Evolutionary conservation across 2,888 invertebrate genomes (phyloP).

Genomic region (Ichneumoninae sp.): DNA sequence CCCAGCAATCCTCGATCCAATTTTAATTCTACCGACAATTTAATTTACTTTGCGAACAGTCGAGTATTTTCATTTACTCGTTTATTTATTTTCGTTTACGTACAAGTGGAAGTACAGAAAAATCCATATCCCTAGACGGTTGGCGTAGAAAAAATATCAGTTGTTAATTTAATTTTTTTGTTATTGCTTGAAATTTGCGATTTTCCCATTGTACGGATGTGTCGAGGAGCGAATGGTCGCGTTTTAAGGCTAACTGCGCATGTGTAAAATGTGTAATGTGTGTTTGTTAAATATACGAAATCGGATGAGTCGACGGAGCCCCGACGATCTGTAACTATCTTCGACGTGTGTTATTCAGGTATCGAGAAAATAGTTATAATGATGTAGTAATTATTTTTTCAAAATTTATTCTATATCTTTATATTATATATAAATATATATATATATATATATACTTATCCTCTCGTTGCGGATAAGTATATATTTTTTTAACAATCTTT

Average conservation of each 20-base stretch:
- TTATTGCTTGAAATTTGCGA: constrained; percentile 62
- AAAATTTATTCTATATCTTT: constrained; percentile 30
- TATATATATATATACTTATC: constrained; percentile 37
- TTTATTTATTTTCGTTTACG: constrained; percentile 58
- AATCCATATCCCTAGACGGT: constrained; percentile 48
- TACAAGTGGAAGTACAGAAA: constrained; percentile 3
- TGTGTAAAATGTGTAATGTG: constrained; percentile 78
- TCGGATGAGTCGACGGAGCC: constrained; percentile 63
- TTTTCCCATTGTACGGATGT: constrained; percentile 66
- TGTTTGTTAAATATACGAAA: constrained; percentile 67
- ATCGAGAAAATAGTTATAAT: constrained; percentile 68
- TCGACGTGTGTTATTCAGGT: constrained; percentile 74
- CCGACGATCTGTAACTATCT: constrained; percentile 70
- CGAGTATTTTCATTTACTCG: constrained; percentile 65
- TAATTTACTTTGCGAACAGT: constrained; percentile 46
- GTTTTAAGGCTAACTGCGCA: constrained; percentile 78
- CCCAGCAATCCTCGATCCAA: constrained; percentile 44
- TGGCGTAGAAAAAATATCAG: constrained; percentile 19
- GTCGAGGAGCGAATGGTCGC: constrained; percentile 72
- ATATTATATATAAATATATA: constrained; percentile 49
- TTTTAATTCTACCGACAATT: constrained; percentile 42
- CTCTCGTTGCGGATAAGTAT: constrained; percentile 52
- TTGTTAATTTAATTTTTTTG: constrained; percentile 35
- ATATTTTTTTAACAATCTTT: constrained; percentile 61
- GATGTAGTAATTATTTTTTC: constrained; percentile 22